Evolutionary conservation across 92 coral and sea anemone genomes (phyloP), one percentile per base, ranked within the genome.

Genomic region (Actinostola sp.): DNA sequence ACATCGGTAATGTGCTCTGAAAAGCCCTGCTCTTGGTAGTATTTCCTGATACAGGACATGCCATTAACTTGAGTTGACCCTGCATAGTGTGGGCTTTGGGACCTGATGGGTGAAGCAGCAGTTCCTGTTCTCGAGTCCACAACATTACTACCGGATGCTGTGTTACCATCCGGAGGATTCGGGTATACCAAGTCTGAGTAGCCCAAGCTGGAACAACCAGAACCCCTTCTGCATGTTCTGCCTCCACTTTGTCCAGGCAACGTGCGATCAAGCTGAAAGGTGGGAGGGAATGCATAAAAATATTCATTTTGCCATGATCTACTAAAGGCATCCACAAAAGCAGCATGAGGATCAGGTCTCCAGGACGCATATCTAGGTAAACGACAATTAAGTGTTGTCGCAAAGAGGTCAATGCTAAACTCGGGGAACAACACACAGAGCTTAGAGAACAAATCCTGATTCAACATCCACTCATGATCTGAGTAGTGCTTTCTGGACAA

Each of bases 141-240:
- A 50, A 16, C 65, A 81, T 27, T 30, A 81, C 61, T 27, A 21
- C 54, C 21, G 87, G 87, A 11, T 66, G 59, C 13, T 66, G 70
- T 10, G 24, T 39, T 19, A 82, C 35, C 63, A 32, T 59, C 30
- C 43, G 57, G 63, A 82, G 25, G 15, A 75, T 16, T 12, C 23
- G 39, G 3, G 88, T 41, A 66, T 67, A 76, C 88, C 83, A 82
- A 0, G 72, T 44, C 51, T 68, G 83, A 9, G 78, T 76, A 29
- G 87, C 76, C 82, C 87, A 82, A 15, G 38, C 71, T 64, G 76
- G 87, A 5, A 73, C 79, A 26, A 61, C 66, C 66, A 76, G 32
- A 50, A 50, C 41, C n/a, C 50, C 60, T 64, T 64, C 8, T 24
- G 72, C 55, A 30, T 66, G 63, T 14, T 76, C 83, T 7, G 29